Evolutionary conservation across 2,888 invertebrate species (phyloP).

Genomic region (Saturnia pavonia): DNA sequence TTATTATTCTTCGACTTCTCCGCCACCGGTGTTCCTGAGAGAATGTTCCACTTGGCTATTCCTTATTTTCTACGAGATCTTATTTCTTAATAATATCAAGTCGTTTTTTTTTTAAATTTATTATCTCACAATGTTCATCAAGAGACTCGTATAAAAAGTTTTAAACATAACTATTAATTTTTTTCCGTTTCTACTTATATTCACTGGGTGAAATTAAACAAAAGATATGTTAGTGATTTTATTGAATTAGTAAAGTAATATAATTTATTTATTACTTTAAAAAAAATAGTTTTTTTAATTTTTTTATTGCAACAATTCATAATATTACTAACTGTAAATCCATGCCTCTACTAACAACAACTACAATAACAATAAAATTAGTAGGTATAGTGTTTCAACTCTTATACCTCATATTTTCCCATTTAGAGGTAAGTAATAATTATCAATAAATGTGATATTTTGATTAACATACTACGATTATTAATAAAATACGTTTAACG

Average conservation of each 20-base stretch:
- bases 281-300: background rate
- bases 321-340: slow-evolving; percentile 22
- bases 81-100: background rate
- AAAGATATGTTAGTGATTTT: background rate
- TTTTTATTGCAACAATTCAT: background rate
- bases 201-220: background rate
- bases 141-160: background rate
- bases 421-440: no score
- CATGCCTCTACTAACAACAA: slow-evolving; percentile 38
- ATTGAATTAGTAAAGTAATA: background rate
- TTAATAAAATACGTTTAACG: no score
- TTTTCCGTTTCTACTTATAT: no score
- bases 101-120: background rate
- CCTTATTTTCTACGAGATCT: slow-evolving; percentile 28
- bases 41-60: slow-evolving; percentile 44
- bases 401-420: no score
- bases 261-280: background rate
- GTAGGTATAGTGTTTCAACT: no score
- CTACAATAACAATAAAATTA: slow-evolving; percentile 31
- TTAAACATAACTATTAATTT: background rate
- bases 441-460: no score
- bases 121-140: background rate
- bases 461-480: no score
- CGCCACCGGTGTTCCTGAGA: slow-evolving; percentile 67
- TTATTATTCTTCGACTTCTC: slow-evolving; percentile 62